Base-by-base conservation (phyloP, 2,888 invertebrate genomes). In the Eurois occulta region DNA sequence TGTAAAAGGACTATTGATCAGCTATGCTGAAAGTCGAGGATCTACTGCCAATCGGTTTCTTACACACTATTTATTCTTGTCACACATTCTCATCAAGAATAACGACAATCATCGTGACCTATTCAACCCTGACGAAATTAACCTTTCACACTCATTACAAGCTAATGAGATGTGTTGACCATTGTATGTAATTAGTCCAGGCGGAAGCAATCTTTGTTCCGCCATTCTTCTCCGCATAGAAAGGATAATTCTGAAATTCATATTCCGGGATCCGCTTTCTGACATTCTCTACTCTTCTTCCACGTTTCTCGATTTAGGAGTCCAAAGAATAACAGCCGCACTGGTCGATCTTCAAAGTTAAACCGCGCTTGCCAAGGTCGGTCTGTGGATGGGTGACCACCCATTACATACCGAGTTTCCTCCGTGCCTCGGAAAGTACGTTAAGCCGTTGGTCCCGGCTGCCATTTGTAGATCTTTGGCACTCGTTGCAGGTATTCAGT, bases 51-150 rank as follows among this genome's bases (percentile, higher is more conserved):
- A 58, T 72, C 35, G 48, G 41, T 64, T 32, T 16, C 48, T n/a
- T 6, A 11, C 35, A 46, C 24, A 1, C 35, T 16, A 58, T 43
- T 13, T 48, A 78, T 78, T 67, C 71, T 35, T 38, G 60, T 78
- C 66, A 41, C 65, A 66, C 16, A 8, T 13, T 43, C 58, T 52
- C 32, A 58, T 78, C 41, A 77, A 60, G 16, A 41, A 21, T 16
- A 67, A 67, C 35, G 41, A 8, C 48, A 43, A 62, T 67, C 43
- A 8, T 13, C 18, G 1, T 18, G 46, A 48, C 62, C 16, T 16
- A 11, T 41, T 46, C n/a, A 16, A 62, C 60, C 60, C 35, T 55
- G 21, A 24, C 18, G 43, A 69, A 69, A 55, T 69, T 16, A 38
- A 21, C 72, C 72, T 71, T 35, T 55, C 21, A 43, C 28, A 21